Conservation (phyloP, 2,888 invertebrate genomes). For the Hirtodrosophila alboralis region DNA sequence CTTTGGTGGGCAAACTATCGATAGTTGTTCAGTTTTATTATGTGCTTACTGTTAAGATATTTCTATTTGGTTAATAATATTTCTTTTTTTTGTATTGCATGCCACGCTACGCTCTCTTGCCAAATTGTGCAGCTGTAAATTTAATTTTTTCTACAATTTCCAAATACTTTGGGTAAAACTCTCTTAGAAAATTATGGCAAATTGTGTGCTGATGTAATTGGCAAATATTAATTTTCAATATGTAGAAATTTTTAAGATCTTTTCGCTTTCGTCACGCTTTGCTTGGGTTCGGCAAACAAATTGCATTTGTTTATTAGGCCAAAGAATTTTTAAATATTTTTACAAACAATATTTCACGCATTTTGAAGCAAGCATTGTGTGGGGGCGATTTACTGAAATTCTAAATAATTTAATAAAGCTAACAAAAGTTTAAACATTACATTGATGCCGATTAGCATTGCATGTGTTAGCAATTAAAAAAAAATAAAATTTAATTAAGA, state of each 20-base stretch:
- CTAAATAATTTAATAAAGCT: background rate
- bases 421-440: background rate
- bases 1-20: too few relatives aligned
- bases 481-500: background rate
- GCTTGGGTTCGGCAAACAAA: conserved; percentile 48
- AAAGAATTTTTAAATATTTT: conserved; percentile 36
- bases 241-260: conserved; percentile 8
- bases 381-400: conserved; percentile 1
- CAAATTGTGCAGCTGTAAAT: conserved; percentile 2
- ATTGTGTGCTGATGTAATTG: conserved; percentile 31
- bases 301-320: conserved; percentile 35
- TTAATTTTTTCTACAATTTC: conserved; percentile 6
- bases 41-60: background rate
- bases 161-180: conserved; percentile 2
- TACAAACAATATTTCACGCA: conserved; percentile 19
- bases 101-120: conserved; percentile 22
- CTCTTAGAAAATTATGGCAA: conserved; percentile 8
- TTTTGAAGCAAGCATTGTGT: conserved; percentile 5
- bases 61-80: conserved; percentile 5
- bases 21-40: too few relatives aligned
- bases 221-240: background rate
- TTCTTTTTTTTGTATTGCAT: conserved; percentile 13
- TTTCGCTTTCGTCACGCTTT: conserved; percentile 34
- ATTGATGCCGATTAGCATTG: conserved; percentile 27
- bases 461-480: conserved; percentile 45